Conservation (phyloP, 2,113 vertebrate genomes). For the Polypterus bichir region DNA sequence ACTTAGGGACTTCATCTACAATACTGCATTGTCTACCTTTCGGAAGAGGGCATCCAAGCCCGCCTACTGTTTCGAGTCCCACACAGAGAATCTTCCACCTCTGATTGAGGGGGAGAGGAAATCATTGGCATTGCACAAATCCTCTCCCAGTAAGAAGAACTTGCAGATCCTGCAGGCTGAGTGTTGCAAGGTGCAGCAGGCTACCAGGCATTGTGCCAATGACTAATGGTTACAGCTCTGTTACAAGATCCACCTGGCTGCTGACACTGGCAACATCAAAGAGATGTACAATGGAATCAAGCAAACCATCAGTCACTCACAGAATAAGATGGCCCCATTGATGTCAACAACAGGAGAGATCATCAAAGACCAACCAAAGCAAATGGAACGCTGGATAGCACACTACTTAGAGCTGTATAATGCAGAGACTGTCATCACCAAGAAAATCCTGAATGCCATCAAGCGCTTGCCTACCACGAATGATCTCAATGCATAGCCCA, state of each 20-base stretch:
- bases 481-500: neutral
- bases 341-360: too few species aligned
- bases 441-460: neutral
- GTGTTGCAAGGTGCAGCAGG: neutral
- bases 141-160: neutral
- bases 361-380: neutral
- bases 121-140: neutral
- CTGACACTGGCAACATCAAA: neutral
- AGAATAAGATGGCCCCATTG: too few species aligned
- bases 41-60: neutral
- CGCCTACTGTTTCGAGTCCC: neutral
- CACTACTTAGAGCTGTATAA: neutral
- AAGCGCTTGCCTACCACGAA: neutral
- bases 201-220: neutral
- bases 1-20: neutral
- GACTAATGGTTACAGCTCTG: neutral
- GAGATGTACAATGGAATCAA: neutral
- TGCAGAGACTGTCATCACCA: neutral
- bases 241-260: neutral
- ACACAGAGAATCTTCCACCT: neutral
- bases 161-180: neutral
- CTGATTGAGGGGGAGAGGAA: neutral
- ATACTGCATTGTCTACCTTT: neutral
- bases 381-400: neutral
- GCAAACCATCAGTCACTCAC: too few species aligned